Percentiles rank a stretch among this genome's conserved stretches.
These are phyloP conservation scores for Prorops nasuta DNA, from an alignment of 1,140 invertebrate species.

Conservation along the genomic window DNA sequence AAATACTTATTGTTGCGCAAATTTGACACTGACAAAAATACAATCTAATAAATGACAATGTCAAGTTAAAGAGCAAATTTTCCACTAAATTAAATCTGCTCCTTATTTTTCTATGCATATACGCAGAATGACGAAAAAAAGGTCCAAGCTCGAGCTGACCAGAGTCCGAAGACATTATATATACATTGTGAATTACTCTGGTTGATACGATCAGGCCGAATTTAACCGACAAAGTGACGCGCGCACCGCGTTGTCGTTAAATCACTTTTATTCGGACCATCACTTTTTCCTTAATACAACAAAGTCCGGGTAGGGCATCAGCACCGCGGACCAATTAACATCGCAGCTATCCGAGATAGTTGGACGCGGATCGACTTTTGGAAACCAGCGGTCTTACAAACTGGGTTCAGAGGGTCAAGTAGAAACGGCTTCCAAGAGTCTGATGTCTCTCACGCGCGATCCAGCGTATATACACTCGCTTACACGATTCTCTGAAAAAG, in stretches of 20 bases:
- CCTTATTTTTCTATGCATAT: too few species aligned
- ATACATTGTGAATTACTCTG: not conserved
- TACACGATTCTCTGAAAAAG: slow-evolving; percentile 25
- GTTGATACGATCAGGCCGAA: not conserved
- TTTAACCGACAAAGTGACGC: not conserved
- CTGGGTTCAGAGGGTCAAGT: slow-evolving; percentile 32
- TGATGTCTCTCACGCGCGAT: not conserved
- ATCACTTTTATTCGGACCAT: not conserved
- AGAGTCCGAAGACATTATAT: too few species aligned
- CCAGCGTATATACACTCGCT: slow-evolving; percentile 10
- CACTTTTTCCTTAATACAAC: not conserved
- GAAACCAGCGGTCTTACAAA: slow-evolving; percentile 20
- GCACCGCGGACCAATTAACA: slow-evolving; percentile 20
- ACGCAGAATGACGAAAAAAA: too few species aligned
- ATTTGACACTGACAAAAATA: too few species aligned
- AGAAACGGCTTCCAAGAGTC: slow-evolving; percentile 24
- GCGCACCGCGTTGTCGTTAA: not conserved
- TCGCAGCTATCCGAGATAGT: slow-evolving; percentile 1
- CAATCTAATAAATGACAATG: too few species aligned
- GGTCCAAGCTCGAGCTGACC: too few species aligned
- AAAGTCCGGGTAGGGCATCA: slow-evolving; percentile 2
- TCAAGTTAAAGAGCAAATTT: too few species aligned
- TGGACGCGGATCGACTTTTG: slow-evolving; percentile 32
- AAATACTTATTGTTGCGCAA: too few species aligned
- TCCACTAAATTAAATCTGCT: too few species aligned